These are phyloP conservation scores for Beris morrisii DNA, from an alignment of 2,888 invertebrate species.

Conservation along the genomic window DNA sequence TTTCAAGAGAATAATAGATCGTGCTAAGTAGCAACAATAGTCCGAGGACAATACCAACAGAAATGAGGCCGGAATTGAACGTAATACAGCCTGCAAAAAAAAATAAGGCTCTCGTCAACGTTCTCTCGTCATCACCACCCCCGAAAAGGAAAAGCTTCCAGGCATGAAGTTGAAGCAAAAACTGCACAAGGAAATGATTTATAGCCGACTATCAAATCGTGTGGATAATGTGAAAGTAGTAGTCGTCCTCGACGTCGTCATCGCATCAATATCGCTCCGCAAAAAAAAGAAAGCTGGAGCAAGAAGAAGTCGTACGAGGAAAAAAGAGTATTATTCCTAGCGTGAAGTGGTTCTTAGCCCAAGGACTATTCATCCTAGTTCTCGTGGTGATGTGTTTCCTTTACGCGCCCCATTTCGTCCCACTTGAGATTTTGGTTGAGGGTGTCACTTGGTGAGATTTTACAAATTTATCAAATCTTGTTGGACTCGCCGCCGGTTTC, in stretches of 20 bases:
- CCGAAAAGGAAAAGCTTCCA: constrained; percentile 22
- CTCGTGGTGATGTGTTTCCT: constrained; percentile 9
- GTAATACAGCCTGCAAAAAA: neutral
- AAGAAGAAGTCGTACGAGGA: neutral
- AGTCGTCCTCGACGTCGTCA: constrained; percentile 21
- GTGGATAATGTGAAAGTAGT: constrained; percentile 32
- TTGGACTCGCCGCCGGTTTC: constrained; percentile 13
- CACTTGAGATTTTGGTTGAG: constrained; percentile 15
- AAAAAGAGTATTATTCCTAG: constrained; percentile 21
- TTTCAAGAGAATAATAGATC: constrained; percentile 36
- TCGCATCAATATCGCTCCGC: constrained; percentile 24
- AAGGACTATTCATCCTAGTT: constrained; percentile 4
- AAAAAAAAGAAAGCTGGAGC: constrained; percentile 13
- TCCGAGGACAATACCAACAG: constrained; percentile 17
- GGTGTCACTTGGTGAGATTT: constrained; percentile 32
- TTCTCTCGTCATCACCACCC: constrained; percentile 7
- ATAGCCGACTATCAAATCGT: constrained; percentile 32
- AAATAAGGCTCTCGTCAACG: neutral
- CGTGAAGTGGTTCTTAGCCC: constrained; percentile 15
- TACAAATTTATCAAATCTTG: constrained; percentile 33
- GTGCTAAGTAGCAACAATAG: constrained; percentile 36
- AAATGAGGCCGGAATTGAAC: constrained; percentile 5
- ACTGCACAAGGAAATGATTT: constrained; percentile 30
- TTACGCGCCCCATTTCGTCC: constrained; percentile 29
- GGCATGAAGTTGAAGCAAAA: constrained; percentile 21